These are phyloP conservation scores for Prorops nasuta DNA, from an alignment of 1,140 invertebrate genomes.

Conservation along the genomic window DNA sequence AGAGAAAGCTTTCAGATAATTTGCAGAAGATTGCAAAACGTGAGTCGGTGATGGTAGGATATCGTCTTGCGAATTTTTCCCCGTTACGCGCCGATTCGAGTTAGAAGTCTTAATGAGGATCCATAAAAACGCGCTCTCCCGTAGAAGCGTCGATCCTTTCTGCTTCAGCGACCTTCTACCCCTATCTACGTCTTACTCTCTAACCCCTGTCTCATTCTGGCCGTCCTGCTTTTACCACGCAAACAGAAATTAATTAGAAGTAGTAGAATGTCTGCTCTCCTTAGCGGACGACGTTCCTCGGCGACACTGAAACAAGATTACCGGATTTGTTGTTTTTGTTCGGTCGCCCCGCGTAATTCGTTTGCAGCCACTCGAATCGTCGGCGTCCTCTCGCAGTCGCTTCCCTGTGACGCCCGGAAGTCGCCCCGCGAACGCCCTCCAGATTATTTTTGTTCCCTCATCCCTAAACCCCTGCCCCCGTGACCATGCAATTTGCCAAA, in stretches of 20 bases:
- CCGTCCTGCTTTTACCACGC: constrained; percentile 18
- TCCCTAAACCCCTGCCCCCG: no score
- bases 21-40: background rate
- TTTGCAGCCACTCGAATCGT: constrained; percentile 35
- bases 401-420: constrained; percentile 27
- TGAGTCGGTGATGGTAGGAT: background rate
- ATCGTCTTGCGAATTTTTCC: constrained; percentile 12
- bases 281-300: constrained; percentile 24
- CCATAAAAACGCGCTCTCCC: constrained; percentile 25
- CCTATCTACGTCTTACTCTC: background rate
- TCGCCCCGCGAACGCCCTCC: no score
- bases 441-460: no score
- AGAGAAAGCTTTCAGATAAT: background rate
- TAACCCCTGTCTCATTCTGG: background rate
- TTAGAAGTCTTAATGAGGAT: constrained; percentile 26
- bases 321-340: constrained; percentile 37
- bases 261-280: constrained; percentile 28
- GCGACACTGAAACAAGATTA: constrained; percentile 36
- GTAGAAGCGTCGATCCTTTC: constrained; percentile 24
- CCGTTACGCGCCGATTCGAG: constrained; percentile 21
- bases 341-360: constrained; percentile 31
- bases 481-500: constrained; percentile 38
- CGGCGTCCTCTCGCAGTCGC: constrained; percentile 1
- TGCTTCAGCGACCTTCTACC: background rate
- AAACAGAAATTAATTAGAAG: constrained; percentile 45